These are phyloP conservation scores for Parapristionchus giblindavisi DNA, from an alignment of 2,888 invertebrate species.

Conservation along the genomic window DNA sequence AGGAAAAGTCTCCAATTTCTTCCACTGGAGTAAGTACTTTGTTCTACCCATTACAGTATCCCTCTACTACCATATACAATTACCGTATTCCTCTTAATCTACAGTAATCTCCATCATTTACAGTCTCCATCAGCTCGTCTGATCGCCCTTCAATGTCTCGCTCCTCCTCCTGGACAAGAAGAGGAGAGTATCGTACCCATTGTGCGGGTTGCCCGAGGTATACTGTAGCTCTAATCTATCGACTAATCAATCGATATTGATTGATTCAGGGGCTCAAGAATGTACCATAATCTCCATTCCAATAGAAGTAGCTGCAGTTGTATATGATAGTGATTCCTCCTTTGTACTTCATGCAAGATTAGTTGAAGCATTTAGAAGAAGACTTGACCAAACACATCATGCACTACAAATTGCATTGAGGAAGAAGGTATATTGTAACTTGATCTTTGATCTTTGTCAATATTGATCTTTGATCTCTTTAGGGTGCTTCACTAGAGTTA, in stretches of 20 bases:
- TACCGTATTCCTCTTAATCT: neutral
- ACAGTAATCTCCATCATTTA: neutral
- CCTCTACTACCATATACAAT: neutral
- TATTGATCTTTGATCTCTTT: neutral
- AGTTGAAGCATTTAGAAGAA: slow-evolving; percentile 30
- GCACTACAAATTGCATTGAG: slow-evolving; percentile 24
- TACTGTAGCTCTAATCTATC: neutral
- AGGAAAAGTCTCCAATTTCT: slow-evolving; percentile 29
- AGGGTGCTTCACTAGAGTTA: slow-evolving; percentile 26
- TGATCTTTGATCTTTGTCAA: neutral
- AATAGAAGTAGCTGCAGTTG: slow-evolving; percentile 24
- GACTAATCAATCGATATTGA: neutral
- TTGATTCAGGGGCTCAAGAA: slow-evolving; percentile 7
- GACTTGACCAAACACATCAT: slow-evolving; percentile 29
- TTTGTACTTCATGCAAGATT: slow-evolving; percentile 22
- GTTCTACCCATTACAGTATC: neutral
- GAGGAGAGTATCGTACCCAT: slow-evolving; percentile 35
- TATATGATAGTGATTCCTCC: slow-evolving; percentile 14
- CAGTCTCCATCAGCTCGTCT: slow-evolving; percentile 26
- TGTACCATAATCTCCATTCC: slow-evolving; percentile 18
- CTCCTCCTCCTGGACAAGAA: slow-evolving; percentile 21
- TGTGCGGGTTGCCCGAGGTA: slow-evolving; percentile 29
- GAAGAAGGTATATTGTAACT: slow-evolving; percentile 22
- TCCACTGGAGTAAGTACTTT: neutral
- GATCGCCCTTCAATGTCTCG: slow-evolving; percentile 26